Conservation (phyloP, 2,113 vertebrate species). For the Lynx canadensis region DNA sequence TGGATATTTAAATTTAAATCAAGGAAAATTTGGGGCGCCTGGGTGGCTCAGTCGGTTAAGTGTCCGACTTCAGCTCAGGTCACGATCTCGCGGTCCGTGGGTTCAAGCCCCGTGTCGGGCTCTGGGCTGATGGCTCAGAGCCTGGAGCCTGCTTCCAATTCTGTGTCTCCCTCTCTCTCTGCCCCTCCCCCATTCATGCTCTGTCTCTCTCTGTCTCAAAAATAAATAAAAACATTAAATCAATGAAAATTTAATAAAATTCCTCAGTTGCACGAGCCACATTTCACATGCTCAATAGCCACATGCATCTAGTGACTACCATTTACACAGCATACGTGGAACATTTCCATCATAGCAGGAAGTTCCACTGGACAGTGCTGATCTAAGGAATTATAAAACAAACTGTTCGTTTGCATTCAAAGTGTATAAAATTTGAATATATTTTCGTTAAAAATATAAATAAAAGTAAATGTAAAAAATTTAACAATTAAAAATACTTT, state of each 20-base stretch:
- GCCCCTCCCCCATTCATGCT: no score
- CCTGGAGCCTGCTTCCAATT: no score
- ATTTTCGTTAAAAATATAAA: slow-evolving; percentile 42
- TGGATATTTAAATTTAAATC: not conserved
- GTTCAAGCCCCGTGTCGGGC: no score
- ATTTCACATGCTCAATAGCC: not conserved
- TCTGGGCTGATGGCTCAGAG: no score
- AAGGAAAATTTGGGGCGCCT: not conserved
- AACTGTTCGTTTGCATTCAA: not conserved
- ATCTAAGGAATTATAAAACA: not conserved
- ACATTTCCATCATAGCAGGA: not conserved
- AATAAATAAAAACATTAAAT: no score
- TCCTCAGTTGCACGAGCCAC: not conserved
- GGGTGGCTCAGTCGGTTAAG: no score
- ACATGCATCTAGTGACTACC: not conserved
- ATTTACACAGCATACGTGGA: not conserved
- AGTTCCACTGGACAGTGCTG: not conserved
- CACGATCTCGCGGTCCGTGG: no score
- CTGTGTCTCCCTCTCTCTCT: no score
- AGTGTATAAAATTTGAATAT: not conserved
- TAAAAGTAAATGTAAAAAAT: slow-evolving; percentile 24
- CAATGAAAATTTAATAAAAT: not conserved
- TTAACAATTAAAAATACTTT: slow-evolving; percentile 27
- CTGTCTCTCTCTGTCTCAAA: no score
- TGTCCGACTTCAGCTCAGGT: no score